Evolutionary conservation across 2,797 vertebrate species (phyloP).

Genomic region (Merluccius polli): DNA sequence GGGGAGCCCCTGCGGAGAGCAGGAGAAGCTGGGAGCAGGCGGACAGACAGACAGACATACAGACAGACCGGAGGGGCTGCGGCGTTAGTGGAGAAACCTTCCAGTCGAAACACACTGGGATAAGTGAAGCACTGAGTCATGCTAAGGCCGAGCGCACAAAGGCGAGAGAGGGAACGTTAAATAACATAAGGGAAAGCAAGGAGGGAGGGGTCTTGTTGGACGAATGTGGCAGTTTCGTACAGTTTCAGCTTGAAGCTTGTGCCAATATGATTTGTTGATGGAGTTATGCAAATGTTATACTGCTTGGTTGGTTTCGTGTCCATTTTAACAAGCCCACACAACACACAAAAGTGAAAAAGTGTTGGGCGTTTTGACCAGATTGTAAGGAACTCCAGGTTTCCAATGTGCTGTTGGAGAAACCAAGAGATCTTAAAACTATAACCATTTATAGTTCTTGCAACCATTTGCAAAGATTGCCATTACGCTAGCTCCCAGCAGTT

Average conservation of each 20-base stretch:
- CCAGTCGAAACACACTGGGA: constrained; percentile 47
- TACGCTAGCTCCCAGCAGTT: too few species aligned
- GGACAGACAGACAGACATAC: constrained; percentile 38
- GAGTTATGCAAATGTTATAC: not conserved
- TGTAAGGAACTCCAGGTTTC: not conserved
- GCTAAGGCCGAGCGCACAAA: constrained; percentile 31
- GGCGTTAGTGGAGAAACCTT: constrained; percentile 39
- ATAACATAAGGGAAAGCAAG: constrained; percentile 1
- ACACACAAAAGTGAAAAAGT: not conserved
- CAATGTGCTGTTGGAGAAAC: not conserved
- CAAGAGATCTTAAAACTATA: not conserved
- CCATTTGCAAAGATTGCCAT: too few species aligned
- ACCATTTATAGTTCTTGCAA: too few species aligned
- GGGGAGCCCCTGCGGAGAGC: constrained; percentile 57
- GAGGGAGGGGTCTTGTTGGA: not conserved
- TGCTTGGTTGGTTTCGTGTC: too few species aligned
- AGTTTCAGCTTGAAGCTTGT: not conserved
- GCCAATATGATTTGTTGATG: not conserved
- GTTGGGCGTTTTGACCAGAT: not conserved
- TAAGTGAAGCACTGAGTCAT: constrained; percentile 60
- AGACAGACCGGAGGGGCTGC: constrained; percentile 48
- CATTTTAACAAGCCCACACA: not conserved
- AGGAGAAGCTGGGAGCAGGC: constrained; percentile 45
- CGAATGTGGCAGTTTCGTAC: not conserved
- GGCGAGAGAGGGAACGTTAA: constrained; percentile 19